Evolutionary conservation across 2,113 vertebrate genomes (phyloP), one percentile per base, ranked within the genome.

Genomic region (Entosphenus tridentatus): DNA sequence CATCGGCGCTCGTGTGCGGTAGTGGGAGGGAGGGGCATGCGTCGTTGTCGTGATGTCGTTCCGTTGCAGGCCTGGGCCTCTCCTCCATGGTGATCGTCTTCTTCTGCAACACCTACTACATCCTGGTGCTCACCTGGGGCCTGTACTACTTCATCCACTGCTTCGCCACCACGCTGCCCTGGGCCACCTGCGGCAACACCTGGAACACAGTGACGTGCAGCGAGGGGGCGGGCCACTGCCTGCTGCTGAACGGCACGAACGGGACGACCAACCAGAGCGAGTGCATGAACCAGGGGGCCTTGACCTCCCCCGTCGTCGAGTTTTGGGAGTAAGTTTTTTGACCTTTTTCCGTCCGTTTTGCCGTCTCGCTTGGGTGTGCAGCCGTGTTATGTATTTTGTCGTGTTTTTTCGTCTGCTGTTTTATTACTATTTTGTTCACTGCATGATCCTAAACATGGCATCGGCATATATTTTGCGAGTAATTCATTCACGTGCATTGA

Each of bases 41-140:
- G 12, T 55, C 55, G 7, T 14, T 11, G 16, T 56, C 9, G 10
- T 11, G 14, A 59, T 3, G 69, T 8, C 69, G 8, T 55, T 17
- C 69, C 55, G 71, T 8, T 8, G 55, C 73, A 85, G 83, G 84
- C 69, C 73, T 85, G 55, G 84, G 84, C 2, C 84, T 76, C 3
- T 75, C 84, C 39, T 86, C 84, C 67, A 83, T 84, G 81, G 84
- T 86, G 13, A 86, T 86, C 2, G 82, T 86, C 70, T 86, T 86
- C 68, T 85, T 84, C 77, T 85, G 83, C 67, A 85, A 85, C 79
- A 84, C 83, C 1, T 85, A 85, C 75, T 85, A 86, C 78, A 86
- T 86, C 75, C 83, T 86, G 83, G 82, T 86, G n/a, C 70, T 85
- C 76, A 79, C 82, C n/a, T 86, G 84, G 84, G 83, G 76, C 57